These are phyloP conservation scores for Bombus fervidus DNA, from an alignment of 1,140 invertebrate genomes.

Conservation along the genomic window DNA sequence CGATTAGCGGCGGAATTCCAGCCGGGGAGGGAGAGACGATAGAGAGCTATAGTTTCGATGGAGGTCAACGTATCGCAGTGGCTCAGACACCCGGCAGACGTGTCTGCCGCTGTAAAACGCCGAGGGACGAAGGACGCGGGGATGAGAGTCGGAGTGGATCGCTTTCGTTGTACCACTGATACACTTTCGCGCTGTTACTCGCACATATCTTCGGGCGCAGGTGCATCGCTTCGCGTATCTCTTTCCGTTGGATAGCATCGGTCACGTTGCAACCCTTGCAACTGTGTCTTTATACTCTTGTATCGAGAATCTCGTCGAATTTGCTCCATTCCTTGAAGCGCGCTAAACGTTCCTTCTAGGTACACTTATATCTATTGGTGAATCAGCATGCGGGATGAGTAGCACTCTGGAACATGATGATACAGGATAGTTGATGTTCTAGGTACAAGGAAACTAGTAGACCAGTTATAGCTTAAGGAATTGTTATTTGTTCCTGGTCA, in stretches of 20 bases:
- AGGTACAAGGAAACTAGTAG: neutral
- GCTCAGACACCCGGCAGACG: constrained; percentile 76
- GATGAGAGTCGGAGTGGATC: constrained; percentile 36
- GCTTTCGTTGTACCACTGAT: constrained; percentile 60
- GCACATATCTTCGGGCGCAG: constrained; percentile 25
- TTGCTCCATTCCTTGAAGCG: neutral
- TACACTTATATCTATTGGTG: neutral
- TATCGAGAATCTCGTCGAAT: neutral
- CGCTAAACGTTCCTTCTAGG: neutral
- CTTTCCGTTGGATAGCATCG: neutral
- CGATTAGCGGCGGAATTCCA: constrained; percentile 75
- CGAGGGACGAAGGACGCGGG: constrained; percentile 52
- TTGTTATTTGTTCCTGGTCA: neutral
- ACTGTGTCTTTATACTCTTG: neutral
- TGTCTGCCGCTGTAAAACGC: constrained; percentile 69
- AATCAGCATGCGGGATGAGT: too few species aligned
- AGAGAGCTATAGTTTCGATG: constrained; percentile 71
- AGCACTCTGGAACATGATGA: neutral
- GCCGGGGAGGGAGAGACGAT: constrained; percentile 28
- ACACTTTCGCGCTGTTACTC: constrained; percentile 52
- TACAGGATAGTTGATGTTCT: neutral
- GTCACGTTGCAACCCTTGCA: neutral
- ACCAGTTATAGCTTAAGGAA: neutral
- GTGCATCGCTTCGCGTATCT: neutral
- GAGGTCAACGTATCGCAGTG: constrained; percentile 75